Evolutionary conservation across 2,888 invertebrate genomes (phyloP).

Genomic region (Panopea generosa): DNA sequence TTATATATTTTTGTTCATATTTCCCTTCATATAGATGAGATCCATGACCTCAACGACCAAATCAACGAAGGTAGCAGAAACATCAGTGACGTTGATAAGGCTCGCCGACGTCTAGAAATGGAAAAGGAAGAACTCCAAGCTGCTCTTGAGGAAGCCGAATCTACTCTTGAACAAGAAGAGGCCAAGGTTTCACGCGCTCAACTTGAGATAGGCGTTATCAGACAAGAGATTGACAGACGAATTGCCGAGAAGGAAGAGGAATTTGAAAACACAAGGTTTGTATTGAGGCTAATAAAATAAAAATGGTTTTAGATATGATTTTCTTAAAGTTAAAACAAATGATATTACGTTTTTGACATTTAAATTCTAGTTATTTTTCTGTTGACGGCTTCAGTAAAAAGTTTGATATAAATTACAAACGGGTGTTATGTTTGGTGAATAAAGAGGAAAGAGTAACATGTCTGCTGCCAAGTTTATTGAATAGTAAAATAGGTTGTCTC

Average conservation of each 20-base stretch:
- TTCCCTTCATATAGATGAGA: constrained; percentile 96
- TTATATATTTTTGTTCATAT: no score
- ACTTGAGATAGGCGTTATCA: constrained; percentile 98
- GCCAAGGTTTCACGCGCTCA: constrained; percentile 97
- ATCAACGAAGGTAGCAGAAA: constrained; percentile 99
- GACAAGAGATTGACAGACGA: constrained; percentile 99
- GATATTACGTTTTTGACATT: no score
- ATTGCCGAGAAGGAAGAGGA: constrained; percentile 99
- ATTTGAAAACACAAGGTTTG: constrained; percentile 99
- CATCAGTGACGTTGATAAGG: constrained; percentile 99
- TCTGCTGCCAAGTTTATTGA: no score
- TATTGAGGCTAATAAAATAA: no score
- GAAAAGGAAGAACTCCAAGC: constrained; percentile 99
- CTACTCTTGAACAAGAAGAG: constrained; percentile 99
- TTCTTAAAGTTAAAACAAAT: no score
- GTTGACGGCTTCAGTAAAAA: no score
- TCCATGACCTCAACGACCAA: constrained; percentile 99
- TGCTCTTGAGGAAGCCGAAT: constrained; percentile 99
- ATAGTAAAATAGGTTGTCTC: no score
- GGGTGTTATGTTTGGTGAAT: no score
- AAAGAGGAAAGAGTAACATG: no score
- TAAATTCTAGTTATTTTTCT: no score
- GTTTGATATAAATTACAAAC: no score
- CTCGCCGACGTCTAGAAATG: constrained; percentile 98
- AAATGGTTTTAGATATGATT: no score